Conservation (phyloP, 2,888 invertebrate genomes). For the Apocheima hispidaria region DNA sequence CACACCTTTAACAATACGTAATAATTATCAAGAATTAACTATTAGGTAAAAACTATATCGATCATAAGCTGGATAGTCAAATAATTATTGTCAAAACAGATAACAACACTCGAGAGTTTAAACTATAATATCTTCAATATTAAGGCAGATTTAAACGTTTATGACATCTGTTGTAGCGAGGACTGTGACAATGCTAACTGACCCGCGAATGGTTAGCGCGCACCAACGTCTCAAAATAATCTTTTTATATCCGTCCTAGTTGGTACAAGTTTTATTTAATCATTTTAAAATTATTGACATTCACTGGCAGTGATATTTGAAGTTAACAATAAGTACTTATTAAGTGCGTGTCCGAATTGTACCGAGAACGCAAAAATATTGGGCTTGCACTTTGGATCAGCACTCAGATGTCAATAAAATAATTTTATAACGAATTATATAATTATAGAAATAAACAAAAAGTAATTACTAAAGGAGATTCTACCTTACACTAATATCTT, state of each 20-base stretch:
- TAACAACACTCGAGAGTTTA: conserved; percentile 11
- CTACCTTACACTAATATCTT: conserved; percentile 20
- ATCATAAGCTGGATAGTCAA: conserved; percentile 7
- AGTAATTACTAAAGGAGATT: conserved; percentile 21
- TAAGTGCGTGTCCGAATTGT: too few species aligned
- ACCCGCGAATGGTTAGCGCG: too few species aligned
- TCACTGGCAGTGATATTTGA: conserved; percentile 14
- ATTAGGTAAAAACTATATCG: neutral
- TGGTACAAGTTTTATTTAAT: too few species aligned
- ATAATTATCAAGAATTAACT: too few species aligned
- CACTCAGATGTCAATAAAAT: conserved; percentile 5
- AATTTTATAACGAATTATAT: neutral
- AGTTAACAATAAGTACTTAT: neutral
- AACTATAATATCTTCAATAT: neutral
- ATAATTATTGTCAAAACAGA: conserved; percentile 12
- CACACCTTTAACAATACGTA: conserved; percentile 15
- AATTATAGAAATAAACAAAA: neutral
- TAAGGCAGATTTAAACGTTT: too few species aligned
- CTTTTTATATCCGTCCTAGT: too few species aligned
- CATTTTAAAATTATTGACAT: conserved; percentile 17
- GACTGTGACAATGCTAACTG: too few species aligned
- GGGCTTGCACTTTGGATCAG: neutral
- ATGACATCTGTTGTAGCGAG: too few species aligned
- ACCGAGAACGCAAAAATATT: neutral
- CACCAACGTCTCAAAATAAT: too few species aligned